Evolutionary conservation across 1,140 invertebrate species (phyloP), one percentile per base, ranked within the genome.

Genomic region (Drosophila subpulchrella): DNA sequence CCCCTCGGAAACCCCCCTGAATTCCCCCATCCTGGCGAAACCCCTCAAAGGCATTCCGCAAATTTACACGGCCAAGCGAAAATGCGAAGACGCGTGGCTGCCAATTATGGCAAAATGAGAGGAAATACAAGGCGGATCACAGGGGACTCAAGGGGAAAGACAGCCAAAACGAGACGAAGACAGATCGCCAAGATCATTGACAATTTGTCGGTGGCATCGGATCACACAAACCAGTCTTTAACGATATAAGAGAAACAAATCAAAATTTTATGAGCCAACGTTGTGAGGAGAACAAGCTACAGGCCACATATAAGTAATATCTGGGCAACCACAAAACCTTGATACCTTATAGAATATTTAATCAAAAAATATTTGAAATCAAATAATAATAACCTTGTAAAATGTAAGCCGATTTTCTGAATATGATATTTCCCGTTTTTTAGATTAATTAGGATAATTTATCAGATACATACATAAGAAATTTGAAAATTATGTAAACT

Each of bases 51-150:
- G 32, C 50, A 61, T 82, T 68, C 62, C 60, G 47, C 50, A 66
- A 46, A 60, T 41, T 47, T 77, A 56, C 56, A 47, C 57, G 62
- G 50, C 55, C 54, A 59, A 60, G 53, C 70, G 73, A 55, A 72
- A 58, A 61, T 58, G 56, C 50, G 58, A 66, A 58, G 79, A 72
- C 80, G 75, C 80, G 79, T 82, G 80, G 58, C 80, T 82, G 79
- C 80, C 80, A 82, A 82, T 82, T 82, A 82, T 82, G 55, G 79
- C 38, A 27, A 32, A 57, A 71, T 41, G 57, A 56, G 38, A 42
- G 20, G 47, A 57, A 46, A 60, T 17, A 32, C n/a, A 44, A n/a
- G 3, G 60, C 15, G 54, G 60, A 24, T 42, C 24, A 15, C 27
- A n/a, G 50, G 41, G 39, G 30, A 41, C 0, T 17, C 47, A 13